These are phyloP conservation scores for Perca schrenkii DNA, from an alignment of 2,113 vertebrate species.

Conservation along the genomic window DNA sequence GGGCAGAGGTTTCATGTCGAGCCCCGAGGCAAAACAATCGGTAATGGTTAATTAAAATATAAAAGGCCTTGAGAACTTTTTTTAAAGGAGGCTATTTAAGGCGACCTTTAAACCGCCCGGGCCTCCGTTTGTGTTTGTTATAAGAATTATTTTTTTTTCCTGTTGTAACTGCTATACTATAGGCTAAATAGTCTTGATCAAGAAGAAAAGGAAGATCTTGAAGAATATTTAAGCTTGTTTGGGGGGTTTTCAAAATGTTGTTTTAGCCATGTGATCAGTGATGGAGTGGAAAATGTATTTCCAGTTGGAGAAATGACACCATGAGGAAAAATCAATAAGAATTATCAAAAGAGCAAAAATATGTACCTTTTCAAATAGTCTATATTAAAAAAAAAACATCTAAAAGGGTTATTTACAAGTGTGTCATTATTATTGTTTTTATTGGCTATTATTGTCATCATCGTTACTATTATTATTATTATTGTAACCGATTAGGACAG, in stretches of 20 bases:
- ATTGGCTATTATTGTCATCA: not conserved
- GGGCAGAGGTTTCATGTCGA: constrained; percentile 72
- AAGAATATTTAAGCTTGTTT: constrained; percentile 18
- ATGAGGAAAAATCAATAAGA: constrained; percentile 18
- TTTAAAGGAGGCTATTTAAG: constrained; percentile 59
- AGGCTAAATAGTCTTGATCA: constrained; percentile 39
- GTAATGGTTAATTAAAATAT: constrained; percentile 78
- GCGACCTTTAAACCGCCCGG: constrained; percentile 18
- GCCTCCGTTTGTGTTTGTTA: constrained; percentile 14
- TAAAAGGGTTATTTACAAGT: not conserved
- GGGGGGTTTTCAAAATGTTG: not conserved
- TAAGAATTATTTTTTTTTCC: not conserved
- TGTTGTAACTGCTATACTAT: constrained; percentile 14
- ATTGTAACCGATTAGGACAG: not conserved
- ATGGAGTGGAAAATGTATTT: not conserved
- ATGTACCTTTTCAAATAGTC: not conserved
- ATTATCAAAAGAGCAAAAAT: not conserved
- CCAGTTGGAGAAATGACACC: not conserved
- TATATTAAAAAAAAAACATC: not conserved
- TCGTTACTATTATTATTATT: constrained; percentile 12
- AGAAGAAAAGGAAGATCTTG: constrained; percentile 18
- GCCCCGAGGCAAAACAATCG: constrained; percentile 79
- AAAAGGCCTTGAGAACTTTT: constrained; percentile 80
- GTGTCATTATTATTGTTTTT: not conserved
- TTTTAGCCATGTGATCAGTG: not conserved